Percentiles rank a stretch among this genome's conserved stretches.
Conservation (phyloP, 2,888 invertebrate genomes). For the Apodemia duryi region DNA sequence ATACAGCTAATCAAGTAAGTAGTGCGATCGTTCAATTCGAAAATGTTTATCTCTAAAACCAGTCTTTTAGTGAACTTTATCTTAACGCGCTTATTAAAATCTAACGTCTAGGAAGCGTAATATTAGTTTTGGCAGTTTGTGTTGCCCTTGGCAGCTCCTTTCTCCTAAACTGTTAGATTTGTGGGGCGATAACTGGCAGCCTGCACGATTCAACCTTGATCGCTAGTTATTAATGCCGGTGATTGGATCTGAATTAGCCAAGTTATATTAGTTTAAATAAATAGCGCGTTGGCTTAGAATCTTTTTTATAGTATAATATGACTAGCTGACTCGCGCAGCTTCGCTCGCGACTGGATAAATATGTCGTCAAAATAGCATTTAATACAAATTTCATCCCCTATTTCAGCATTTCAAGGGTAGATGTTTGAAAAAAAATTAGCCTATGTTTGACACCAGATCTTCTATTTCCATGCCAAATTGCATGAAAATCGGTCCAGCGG, state of each 20-base stretch:
- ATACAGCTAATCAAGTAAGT: background rate
- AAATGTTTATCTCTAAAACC: background rate
- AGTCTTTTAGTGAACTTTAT: background rate
- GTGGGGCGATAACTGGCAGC: constrained; percentile 28
- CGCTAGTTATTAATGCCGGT: constrained; percentile 26
- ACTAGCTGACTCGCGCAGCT: no score
- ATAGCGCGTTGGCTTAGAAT: background rate
- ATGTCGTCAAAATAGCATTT: no score
- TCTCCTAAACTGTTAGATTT: constrained; percentile 34
- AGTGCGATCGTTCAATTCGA: no score
- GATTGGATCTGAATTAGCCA: constrained; percentile 15
- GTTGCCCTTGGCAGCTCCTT: constrained; percentile 33
- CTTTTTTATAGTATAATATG: no score
- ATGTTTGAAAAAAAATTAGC: no score
- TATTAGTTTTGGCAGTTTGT: constrained; percentile 20
- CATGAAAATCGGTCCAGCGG: no score
- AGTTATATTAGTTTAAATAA: constrained; percentile 18
- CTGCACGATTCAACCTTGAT: constrained; percentile 36
- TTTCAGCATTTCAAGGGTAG: no score
- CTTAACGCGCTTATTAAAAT: background rate
- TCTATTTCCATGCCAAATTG: no score
- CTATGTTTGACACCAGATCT: no score
- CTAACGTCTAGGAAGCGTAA: constrained; percentile 6
- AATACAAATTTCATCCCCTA: no score
- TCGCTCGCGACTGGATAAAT: no score